Percentiles rank a stretch among this genome's conserved stretches.
phyloP scores from a whole-genome alignment of 2,113 vertebrate genomes.

The Dasyurus viverrinus region DNA sequence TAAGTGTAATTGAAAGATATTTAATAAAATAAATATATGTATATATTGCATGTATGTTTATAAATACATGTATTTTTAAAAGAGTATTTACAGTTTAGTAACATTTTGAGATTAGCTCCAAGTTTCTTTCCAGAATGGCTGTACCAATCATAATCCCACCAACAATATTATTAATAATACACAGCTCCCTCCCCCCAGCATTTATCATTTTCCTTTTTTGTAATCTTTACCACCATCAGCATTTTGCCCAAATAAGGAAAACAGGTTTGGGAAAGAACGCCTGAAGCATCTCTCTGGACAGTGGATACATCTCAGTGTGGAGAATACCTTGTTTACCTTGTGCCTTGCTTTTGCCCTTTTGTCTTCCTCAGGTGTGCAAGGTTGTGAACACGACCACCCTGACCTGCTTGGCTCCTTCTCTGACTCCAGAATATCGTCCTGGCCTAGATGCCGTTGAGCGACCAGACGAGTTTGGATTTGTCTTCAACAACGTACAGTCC shows the following conservation, averaged over 20 bases:
- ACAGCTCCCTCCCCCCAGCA: neutral
- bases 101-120: neutral
- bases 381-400: slow-evolving; percentile 92
- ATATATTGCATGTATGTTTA: neutral
- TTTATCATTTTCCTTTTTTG: neutral
- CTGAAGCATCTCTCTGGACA: neutral
- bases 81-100: neutral
- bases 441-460: slow-evolving; percentile 92
- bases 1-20: neutral
- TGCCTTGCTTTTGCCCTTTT: neutral
- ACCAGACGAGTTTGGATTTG: slow-evolving; percentile 96
- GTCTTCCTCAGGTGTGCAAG: slow-evolving; percentile 89
- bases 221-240: neutral
- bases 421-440: slow-evolving; percentile 89
- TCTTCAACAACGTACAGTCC: slow-evolving; percentile 98
- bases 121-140: neutral
- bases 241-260: neutral
- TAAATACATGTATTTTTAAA: too few relatives aligned
- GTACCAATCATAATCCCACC: neutral
- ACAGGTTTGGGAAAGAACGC: neutral
- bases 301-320: neutral
- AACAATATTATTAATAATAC: neutral
- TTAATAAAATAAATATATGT: neutral
- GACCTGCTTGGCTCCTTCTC: slow-evolving; percentile 92
- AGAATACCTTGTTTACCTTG: neutral